Percentiles rank a stretch among this genome's conserved stretches.
phyloP scores from a whole-genome alignment of 2,888 invertebrate species.

The Ophion costatus region DNA sequence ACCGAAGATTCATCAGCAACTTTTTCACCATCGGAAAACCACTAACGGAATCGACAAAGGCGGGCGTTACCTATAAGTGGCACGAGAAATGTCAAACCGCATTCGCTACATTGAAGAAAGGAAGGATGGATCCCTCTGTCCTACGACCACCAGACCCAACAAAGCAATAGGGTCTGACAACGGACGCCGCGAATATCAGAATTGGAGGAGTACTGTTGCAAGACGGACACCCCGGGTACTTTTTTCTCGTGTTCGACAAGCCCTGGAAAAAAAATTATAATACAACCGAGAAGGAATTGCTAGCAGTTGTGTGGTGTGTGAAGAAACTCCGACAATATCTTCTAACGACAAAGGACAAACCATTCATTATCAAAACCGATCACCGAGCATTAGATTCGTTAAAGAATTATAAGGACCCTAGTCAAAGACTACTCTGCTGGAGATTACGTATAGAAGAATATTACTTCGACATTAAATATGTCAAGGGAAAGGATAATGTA shows the following conservation, averaged over 20 bases:
- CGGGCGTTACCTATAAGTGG: too few species aligned
- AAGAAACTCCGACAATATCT: constrained; percentile 63
- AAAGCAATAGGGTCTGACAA: too few species aligned
- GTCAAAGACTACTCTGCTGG: constrained; percentile 57
- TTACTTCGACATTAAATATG: constrained; percentile 74
- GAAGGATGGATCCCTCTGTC: too few species aligned
- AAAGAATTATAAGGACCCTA: constrained; percentile 59
- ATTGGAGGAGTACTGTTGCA: too few species aligned
- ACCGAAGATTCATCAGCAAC: too few species aligned
- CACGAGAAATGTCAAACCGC: too few species aligned
- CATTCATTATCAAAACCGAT: constrained; percentile 58
- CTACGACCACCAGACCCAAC: too few species aligned
- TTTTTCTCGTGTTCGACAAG: constrained; percentile 70
- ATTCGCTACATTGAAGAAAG: too few species aligned
- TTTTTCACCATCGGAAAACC: too few species aligned
- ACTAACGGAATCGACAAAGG: too few species aligned
- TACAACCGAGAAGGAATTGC: constrained; percentile 10
- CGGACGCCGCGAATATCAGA: too few species aligned
- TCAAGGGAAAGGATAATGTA: constrained; percentile 71
- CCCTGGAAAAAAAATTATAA: constrained; percentile 47
- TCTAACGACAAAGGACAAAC: constrained; percentile 47
- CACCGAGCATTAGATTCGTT: constrained; percentile 59
- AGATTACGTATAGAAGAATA: constrained; percentile 72
- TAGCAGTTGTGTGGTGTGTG: constrained; percentile 55
- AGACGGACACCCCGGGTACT: constrained; percentile 77